Conservation (phyloP, 2,888 invertebrate genomes). For the Agriotes lineatus region DNA sequence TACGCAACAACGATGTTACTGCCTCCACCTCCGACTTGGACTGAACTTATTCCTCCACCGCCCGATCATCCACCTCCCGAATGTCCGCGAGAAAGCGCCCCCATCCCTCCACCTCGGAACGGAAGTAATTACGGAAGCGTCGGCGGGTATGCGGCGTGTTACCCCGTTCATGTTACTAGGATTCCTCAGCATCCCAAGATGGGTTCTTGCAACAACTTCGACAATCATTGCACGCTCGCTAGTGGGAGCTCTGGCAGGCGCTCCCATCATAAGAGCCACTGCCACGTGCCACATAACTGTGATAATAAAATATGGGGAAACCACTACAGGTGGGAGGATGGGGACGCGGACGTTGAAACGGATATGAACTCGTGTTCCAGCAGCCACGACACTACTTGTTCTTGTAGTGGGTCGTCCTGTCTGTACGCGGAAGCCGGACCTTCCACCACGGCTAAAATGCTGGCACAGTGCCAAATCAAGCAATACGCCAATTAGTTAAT, state of each 20-base stretch:
- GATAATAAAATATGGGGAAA: slow-evolving; percentile 53
- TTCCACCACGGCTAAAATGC: slow-evolving; percentile 54
- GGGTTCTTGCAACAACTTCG: slow-evolving; percentile 63
- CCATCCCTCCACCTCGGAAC: slow-evolving; percentile 60
- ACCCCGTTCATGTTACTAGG: slow-evolving; percentile 62
- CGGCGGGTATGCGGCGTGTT: slow-evolving; percentile 64
- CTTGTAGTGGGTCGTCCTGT: slow-evolving; percentile 75
- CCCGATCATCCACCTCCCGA: slow-evolving; percentile 73
- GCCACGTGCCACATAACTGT: slow-evolving; percentile 59
- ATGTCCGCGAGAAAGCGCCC: slow-evolving; percentile 63
- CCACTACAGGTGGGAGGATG: slow-evolving; percentile 60
- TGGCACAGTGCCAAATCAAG: slow-evolving; percentile 57
- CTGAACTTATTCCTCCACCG: slow-evolving; percentile 72
- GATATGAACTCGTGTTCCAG: slow-evolving; percentile 67
- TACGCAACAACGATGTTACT: slow-evolving; percentile 83
- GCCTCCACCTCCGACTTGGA: slow-evolving; percentile 64
- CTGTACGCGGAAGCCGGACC: slow-evolving; percentile 73
- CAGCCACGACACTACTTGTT: slow-evolving; percentile 69
- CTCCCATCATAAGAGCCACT: slow-evolving; percentile 58
- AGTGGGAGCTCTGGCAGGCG: slow-evolving; percentile 62
- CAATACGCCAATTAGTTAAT: slow-evolving; percentile 9
- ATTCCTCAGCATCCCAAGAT: slow-evolving; percentile 52
- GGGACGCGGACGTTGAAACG: slow-evolving; percentile 68
- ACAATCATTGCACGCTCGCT: slow-evolving; percentile 62
- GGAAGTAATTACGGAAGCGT: slow-evolving; percentile 60